A percentile compares a stretch with the other conserved stretches of the same genome.
These are phyloP conservation scores for Lasioglossum albipes DNA, from an alignment of 1,140 invertebrate species.

Conservation along the genomic window DNA sequence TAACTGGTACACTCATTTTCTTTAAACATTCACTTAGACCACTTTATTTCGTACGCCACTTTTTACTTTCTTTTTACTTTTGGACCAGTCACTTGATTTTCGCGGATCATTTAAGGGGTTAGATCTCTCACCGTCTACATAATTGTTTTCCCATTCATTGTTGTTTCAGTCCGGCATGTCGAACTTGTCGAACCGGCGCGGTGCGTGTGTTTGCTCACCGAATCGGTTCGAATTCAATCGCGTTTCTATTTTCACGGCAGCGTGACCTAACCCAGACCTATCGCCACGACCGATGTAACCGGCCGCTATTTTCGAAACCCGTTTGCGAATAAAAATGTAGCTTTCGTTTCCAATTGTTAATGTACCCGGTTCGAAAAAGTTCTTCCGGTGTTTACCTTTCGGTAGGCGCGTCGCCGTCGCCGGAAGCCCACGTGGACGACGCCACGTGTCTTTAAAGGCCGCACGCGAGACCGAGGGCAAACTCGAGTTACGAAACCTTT, in stretches of 20 bases:
- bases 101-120: neutral
- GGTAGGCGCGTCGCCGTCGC: neutral
- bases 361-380: neutral
- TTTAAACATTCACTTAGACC: too few relatives aligned
- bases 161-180: neutral
- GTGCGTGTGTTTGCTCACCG: neutral
- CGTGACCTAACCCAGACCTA: neutral
- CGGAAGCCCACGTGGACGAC: slow-evolving; percentile 1
- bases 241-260: neutral
- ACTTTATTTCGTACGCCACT: too few relatives aligned
- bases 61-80: too few relatives aligned
- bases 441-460: too few relatives aligned
- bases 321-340: neutral
- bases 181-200: neutral
- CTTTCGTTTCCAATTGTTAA: neutral
- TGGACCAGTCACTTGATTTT: neutral
- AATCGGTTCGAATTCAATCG: neutral
- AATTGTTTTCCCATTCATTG: neutral
- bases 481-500: too few relatives aligned
- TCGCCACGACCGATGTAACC: too few relatives aligned
- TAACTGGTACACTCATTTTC: too few relatives aligned
- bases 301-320: neutral
- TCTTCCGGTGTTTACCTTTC: neutral
- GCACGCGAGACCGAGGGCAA: too few relatives aligned
- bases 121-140: neutral